phyloP scores from a whole-genome alignment of 2,113 vertebrate genomes.

The Bostrychus sinensis region DNA sequence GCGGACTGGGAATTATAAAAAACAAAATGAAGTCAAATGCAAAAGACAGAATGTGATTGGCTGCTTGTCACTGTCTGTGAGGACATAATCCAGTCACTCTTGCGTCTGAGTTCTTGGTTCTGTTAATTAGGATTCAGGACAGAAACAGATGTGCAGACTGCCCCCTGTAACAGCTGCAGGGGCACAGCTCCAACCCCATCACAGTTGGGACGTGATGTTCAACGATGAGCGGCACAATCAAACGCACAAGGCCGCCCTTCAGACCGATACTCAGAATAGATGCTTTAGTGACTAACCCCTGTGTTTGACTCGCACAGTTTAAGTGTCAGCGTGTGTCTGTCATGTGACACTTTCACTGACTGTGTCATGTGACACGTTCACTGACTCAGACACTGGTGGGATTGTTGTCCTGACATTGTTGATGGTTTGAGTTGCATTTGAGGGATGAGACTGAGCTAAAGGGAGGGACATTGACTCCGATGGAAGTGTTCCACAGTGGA shows the following conservation, averaged over 20 bases:
- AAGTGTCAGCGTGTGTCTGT: conserved; percentile 9
- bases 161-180: background rate
- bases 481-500: no score
- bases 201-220: no score
- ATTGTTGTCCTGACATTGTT: conserved; percentile 31
- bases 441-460: conserved; percentile 24
- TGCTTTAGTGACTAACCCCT: conserved; percentile 36
- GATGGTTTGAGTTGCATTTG: conserved; percentile 46
- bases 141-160: no score
- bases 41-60: no score
- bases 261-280: conserved; percentile 53
- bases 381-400: conserved; percentile 16
- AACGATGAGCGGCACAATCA: conserved; percentile 55
- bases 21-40: no score
- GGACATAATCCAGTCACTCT: no score
- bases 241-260: conserved; percentile 41
- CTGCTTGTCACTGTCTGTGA: no score
- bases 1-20: no score
- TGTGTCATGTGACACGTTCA: background rate
- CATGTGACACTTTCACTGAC: background rate
- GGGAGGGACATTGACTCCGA: conserved; percentile 14
- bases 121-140: no score
- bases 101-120: no score
- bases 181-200: no score
- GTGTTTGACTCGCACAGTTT: conserved; percentile 17